A percentile compares a stretch with the other conserved stretches of the same genome.
These are phyloP conservation scores for Echinarachnius parma DNA, from an alignment of 53 echinoderm and acorn worm genomes.

Conservation along the genomic window DNA sequence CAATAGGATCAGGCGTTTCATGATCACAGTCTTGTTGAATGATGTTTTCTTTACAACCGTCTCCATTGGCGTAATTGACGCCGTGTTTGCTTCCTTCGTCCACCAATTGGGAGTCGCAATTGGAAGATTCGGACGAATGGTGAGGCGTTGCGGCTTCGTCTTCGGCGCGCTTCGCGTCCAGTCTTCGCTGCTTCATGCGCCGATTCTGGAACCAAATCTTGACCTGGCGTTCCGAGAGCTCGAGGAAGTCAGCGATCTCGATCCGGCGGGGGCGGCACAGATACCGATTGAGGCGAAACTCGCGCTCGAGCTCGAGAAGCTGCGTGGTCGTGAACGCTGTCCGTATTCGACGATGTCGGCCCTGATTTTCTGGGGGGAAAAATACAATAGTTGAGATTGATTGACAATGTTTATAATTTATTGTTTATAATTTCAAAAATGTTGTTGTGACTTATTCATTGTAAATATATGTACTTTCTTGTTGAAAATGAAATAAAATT, in stretches of 20 bases:
- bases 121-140: not conserved
- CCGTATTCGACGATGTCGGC: conserved; percentile 59
- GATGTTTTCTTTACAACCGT: too few relatives aligned
- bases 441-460: too few relatives aligned
- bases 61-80: too few relatives aligned
- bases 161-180: conserved; percentile 43
- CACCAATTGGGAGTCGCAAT: not conserved
- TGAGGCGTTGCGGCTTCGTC: not conserved
- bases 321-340: conserved; percentile 97
- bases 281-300: conserved; percentile 85
- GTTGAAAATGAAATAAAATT: too few relatives aligned
- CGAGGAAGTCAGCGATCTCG: conserved; percentile 84
- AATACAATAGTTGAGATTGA: not conserved
- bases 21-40: not conserved
- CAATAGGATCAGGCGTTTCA: conserved; percentile 2
- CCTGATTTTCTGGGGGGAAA: not conserved
- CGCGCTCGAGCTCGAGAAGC: conserved; percentile 82
- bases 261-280: conserved; percentile 88
- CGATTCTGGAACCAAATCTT: conserved; percentile 95
- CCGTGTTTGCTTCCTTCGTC: not conserved
- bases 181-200: conserved; percentile 83
- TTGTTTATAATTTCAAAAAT: too few relatives aligned
- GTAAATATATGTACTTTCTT: too few relatives aligned
- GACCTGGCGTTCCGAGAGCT: conserved; percentile 85
- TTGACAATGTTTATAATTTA: too few relatives aligned